These are phyloP conservation scores for Ardeotis arabs DNA, from an alignment of 2,113 vertebrate genomes.

Conservation along the genomic window DNA sequence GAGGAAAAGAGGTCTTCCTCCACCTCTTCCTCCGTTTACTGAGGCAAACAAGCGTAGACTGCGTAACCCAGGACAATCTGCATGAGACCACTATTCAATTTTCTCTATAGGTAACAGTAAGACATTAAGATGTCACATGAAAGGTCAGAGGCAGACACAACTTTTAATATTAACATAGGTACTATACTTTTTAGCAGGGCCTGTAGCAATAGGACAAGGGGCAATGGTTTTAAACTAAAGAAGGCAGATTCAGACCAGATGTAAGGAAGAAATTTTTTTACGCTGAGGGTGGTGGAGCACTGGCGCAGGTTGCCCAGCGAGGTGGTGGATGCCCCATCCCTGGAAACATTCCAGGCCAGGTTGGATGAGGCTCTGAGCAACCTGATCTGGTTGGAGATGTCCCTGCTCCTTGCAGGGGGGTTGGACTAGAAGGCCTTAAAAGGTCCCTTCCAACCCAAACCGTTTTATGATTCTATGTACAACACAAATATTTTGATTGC, in stretches of 20 bases:
- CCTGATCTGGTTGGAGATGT: background rate
- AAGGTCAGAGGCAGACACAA: background rate
- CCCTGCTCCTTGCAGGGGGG: background rate
- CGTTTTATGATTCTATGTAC: background rate
- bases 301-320: background rate
- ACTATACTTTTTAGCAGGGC: background rate
- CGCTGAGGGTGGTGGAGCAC: background rate
- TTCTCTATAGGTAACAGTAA: background rate
- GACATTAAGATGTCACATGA: background rate
- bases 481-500: background rate
- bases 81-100: background rate
- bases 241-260: background rate
- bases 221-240: background rate
- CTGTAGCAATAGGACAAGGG: background rate
- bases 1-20: background rate
- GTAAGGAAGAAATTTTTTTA: background rate
- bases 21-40: background rate
- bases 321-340: background rate
- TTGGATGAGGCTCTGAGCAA: background rate
- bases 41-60: rapidly evolving
- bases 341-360: background rate
- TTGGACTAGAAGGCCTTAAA: background rate
- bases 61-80: background rate
- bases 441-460: background rate
- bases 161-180: background rate